phyloP scores from a whole-genome alignment of 2,113 vertebrate species.

The Meles meles region DNA sequence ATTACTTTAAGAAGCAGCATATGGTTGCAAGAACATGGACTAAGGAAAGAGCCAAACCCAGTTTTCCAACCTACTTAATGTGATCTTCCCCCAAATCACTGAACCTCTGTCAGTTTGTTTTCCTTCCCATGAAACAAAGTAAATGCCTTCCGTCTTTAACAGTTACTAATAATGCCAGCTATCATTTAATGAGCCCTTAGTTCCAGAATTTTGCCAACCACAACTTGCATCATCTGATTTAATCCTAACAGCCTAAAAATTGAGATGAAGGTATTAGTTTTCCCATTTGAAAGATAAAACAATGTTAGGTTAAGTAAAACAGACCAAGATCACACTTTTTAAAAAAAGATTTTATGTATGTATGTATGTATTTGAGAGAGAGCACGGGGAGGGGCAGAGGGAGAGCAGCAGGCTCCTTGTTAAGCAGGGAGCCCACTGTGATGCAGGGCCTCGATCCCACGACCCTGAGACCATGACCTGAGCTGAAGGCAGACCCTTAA shows the following conservation, averaged over 20 bases:
- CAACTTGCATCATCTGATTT: background rate
- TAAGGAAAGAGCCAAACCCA: background rate
- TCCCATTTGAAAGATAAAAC: background rate
- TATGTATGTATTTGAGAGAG: background rate
- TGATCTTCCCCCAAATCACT: background rate
- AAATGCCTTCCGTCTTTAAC: background rate
- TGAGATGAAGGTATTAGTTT: background rate
- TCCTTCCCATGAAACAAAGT: background rate
- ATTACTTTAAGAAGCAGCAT: background rate
- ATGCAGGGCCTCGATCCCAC: too few species aligned
- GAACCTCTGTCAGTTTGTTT: background rate
- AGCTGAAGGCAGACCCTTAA: background rate
- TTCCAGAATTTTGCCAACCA: background rate
- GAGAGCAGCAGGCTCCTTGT: background rate
- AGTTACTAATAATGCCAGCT: background rate
- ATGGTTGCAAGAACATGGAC: background rate
- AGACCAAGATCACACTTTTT: background rate
- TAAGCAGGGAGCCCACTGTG: background rate
- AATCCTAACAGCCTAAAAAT: background rate
- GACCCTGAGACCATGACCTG: background rate
- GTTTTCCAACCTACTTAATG: slow-evolving; percentile 22
- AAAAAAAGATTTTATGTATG: too few species aligned
- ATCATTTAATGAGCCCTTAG: background rate
- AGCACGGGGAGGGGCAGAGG: background rate
- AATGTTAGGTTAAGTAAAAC: background rate